Percentiles rank a stretch among this genome's conserved stretches.
Conservation (phyloP, 2,797 vertebrate species). For the Neopelma chrysocephalum region DNA sequence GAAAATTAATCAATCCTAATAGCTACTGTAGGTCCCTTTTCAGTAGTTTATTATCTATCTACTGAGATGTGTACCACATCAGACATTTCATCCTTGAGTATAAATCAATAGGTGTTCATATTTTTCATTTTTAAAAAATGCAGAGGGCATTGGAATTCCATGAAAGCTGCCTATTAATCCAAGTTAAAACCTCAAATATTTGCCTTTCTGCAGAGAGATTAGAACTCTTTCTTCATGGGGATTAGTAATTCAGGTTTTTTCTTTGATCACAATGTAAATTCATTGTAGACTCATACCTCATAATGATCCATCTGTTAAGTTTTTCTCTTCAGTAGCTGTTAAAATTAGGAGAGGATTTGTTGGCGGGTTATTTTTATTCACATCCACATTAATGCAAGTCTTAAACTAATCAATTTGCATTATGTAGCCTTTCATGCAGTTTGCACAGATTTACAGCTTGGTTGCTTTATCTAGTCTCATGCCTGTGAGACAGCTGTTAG, state of each 20-base stretch:
- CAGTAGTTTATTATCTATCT: neutral
- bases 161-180: neutral
- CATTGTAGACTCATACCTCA: conserved; percentile 65
- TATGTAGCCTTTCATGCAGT: conserved; percentile 73
- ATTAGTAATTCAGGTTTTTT: conserved; percentile 75
- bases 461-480: conserved; percentile 75
- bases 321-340: conserved; percentile 77
- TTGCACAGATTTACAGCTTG: conserved; percentile 77
- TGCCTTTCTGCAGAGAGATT: conserved; percentile 50
- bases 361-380: conserved; percentile 78
- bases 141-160: conserved; percentile 12
- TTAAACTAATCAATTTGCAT: conserved; percentile 79
- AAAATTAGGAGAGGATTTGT: conserved; percentile 85
- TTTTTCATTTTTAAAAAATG: neutral
- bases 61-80: neutral
- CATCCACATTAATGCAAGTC: conserved; percentile 74
- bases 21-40: neutral
- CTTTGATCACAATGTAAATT: conserved; percentile 80
- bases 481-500: conserved; percentile 76
- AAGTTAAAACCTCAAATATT: conserved; percentile 48
- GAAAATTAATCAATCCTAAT: neutral
- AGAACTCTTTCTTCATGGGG: conserved; percentile 55
- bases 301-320: conserved; percentile 75
- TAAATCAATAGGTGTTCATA: neutral
- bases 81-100: neutral